phyloP scores from a whole-genome alignment of 2,113 vertebrate species.

The Climacteris rufus region DNA sequence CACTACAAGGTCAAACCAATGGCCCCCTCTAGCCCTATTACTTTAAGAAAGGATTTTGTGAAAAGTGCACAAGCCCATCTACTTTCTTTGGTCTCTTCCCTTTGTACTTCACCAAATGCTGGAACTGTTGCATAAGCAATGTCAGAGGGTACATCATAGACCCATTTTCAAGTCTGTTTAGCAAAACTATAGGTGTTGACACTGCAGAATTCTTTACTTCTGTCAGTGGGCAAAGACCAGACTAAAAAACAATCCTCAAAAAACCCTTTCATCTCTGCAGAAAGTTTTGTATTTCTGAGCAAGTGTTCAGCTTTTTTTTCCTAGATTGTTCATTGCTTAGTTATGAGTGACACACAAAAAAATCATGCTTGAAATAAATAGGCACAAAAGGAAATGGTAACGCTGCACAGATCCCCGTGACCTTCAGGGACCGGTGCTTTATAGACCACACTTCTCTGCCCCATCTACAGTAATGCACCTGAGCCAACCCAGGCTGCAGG shows the following conservation, averaged over 20 bases:
- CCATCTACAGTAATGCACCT: background rate
- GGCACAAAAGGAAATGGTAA: background rate
- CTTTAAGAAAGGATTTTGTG: background rate
- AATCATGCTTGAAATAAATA: background rate
- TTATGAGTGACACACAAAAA: background rate
- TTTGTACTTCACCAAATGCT: background rate
- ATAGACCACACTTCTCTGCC: background rate
- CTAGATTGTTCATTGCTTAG: background rate
- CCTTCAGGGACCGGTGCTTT: background rate
- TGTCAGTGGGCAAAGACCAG: background rate
- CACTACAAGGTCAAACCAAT: background rate
- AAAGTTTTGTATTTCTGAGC: background rate
- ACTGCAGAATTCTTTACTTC: background rate
- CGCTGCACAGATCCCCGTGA: background rate
- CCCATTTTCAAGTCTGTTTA: background rate
- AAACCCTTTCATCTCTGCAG: rapidly evolving
- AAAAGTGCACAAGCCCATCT: background rate
- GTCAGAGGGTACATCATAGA: background rate
- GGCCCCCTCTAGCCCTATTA: background rate
- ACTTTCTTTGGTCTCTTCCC: background rate
- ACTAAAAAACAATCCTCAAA: background rate
- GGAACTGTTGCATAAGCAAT: background rate
- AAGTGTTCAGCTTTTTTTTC: background rate
- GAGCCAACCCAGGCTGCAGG: background rate
- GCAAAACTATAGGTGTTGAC: background rate